These are phyloP conservation scores for Melieria picta DNA, from an alignment of 2,888 invertebrate genomes.

Conservation along the genomic window DNA sequence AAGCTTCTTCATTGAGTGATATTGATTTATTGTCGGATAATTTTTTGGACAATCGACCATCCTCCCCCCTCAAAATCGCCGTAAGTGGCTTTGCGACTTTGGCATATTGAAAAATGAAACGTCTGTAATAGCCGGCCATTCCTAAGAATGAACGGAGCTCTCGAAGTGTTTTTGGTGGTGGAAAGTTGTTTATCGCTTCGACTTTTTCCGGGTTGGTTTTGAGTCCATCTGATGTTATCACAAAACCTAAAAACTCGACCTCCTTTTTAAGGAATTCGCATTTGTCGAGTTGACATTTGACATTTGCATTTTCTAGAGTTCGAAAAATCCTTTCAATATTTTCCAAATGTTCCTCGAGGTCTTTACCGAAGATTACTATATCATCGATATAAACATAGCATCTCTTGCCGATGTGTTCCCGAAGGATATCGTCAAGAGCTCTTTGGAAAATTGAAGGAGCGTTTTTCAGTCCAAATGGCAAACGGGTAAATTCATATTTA, in stretches of 20 bases:
- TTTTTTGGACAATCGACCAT: too few relatives aligned
- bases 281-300: background rate
- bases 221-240: background rate
- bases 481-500: too few relatives aligned
- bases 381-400: background rate
- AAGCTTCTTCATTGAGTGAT: too few relatives aligned
- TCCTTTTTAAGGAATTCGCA: constrained; percentile 1
- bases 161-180: background rate
- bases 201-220: background rate
- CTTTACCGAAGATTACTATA: background rate
- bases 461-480: too few relatives aligned
- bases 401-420: background rate
- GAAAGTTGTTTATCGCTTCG: background rate
- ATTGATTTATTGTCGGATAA: too few relatives aligned
- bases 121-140: too few relatives aligned
- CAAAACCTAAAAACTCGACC: constrained; percentile 1
- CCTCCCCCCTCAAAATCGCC: too few relatives aligned
- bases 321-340: too few relatives aligned
- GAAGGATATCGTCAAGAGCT: background rate
- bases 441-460: background rate
- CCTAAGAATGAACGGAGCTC: constrained; percentile 3
- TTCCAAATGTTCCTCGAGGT: too few relatives aligned
- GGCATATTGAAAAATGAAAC: too few relatives aligned
- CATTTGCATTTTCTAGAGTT: too few relatives aligned
- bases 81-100: background rate